These are phyloP conservation scores for Synanceia verrucosa DNA, from an alignment of 2,797 vertebrate species.

Conservation along the genomic window DNA sequence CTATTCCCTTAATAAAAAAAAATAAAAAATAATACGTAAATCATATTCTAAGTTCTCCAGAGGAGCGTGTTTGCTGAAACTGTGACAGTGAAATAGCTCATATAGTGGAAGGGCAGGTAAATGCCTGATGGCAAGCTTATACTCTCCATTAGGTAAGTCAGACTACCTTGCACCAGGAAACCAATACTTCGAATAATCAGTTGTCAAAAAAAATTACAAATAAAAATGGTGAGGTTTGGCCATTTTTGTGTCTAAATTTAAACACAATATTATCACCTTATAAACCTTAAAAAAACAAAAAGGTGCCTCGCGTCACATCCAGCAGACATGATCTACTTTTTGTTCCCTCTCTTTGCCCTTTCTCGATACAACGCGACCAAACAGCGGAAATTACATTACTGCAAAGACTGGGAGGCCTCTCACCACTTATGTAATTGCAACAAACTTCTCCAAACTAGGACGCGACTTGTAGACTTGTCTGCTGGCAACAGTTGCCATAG, in stretches of 20 bases:
- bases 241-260: background rate
- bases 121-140: background rate
- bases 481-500: conserved; percentile 69
- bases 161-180: background rate
- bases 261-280: background rate
- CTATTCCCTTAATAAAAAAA: background rate
- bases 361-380: background rate
- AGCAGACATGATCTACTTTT: background rate
- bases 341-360: conserved; percentile 10
- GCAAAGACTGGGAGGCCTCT: conserved; percentile 13
- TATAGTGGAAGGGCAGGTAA: background rate
- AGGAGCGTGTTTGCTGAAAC: background rate
- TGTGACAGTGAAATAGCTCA: too few species aligned
- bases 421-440: conserved; percentile 54
- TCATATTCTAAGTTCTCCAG: background rate
- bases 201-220: too few species aligned
- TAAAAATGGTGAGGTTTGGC: background rate
- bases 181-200: background rate
- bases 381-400: conserved; percentile 10
- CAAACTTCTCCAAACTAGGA: conserved; percentile 53
- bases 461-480: conserved; percentile 43
- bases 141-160: background rate
- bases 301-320: background rate
- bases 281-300: too few species aligned
- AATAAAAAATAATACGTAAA: background rate